Evolutionary conservation across 2,113 vertebrate species (phyloP).

Genomic region (Paramisgurnus dabryanus): DNA sequence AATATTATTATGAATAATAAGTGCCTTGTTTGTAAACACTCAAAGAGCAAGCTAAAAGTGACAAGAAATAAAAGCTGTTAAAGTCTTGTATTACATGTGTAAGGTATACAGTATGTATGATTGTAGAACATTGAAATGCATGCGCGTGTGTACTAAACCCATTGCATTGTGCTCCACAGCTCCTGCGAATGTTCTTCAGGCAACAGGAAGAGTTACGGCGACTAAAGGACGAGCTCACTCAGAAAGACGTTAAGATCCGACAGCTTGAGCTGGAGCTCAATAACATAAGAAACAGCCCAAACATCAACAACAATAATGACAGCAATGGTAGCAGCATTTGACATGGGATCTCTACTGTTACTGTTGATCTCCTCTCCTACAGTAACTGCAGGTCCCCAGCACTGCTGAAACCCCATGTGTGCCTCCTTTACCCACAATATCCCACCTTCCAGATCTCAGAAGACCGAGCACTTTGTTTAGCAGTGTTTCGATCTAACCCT

Average conservation of each 20-base stretch:
- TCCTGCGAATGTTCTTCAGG: constrained; percentile 95
- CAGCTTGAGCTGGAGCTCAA: constrained; percentile 96
- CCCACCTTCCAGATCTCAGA: neutral
- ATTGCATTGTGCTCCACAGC: constrained; percentile 67
- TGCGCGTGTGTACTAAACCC: neutral
- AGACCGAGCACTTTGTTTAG: neutral
- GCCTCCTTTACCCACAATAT: constrained; percentile 36
- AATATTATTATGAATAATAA: too few species aligned
- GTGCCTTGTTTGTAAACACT: too few species aligned
- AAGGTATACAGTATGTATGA: neutral
- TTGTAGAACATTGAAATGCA: neutral
- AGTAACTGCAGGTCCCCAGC: constrained; percentile 43
- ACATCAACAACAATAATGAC: constrained; percentile 83
- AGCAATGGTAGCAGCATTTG: constrained; percentile 66
- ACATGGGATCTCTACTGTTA: constrained; percentile 1
- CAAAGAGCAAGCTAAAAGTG: too few species aligned
- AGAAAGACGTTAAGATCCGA: constrained; percentile 89
- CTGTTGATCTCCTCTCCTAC: constrained; percentile 23
- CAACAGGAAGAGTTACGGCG: constrained; percentile 95
- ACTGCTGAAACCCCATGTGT: constrained; percentile 51
- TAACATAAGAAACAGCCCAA: constrained; percentile 91
- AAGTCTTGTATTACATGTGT: too few species aligned
- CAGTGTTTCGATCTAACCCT: constrained; percentile 22
- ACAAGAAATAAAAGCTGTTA: too few species aligned
- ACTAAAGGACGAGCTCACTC: constrained; percentile 88